Evolutionary conservation across 1,140 invertebrate species (phyloP).

Genomic region (Bombus waltoni): DNA sequence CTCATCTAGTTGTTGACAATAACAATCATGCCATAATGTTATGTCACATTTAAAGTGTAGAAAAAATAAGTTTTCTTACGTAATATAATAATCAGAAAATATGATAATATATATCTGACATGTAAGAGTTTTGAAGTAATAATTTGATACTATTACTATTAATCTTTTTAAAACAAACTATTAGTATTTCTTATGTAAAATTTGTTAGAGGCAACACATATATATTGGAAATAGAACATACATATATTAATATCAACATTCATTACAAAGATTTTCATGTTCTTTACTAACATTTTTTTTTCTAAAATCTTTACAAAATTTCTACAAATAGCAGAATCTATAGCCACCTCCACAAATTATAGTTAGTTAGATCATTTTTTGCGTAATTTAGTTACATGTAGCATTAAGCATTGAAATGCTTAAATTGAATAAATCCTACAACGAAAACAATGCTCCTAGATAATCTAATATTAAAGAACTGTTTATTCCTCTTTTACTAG

Average conservation of each 20-base stretch:
- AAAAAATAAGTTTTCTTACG: slow-evolving; percentile 20
- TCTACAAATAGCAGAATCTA: neutral
- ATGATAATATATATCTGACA: slow-evolving; percentile 77
- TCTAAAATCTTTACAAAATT: neutral
- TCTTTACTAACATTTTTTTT: neutral
- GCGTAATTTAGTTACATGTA: neutral
- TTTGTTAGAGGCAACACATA: slow-evolving; percentile 16
- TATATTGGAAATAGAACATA: slow-evolving; percentile 13
- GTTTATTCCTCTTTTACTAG: neutral
- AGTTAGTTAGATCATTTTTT: neutral
- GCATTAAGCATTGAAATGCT: neutral
- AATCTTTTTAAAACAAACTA: neutral
- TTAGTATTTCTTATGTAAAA: slow-evolving; percentile 9
- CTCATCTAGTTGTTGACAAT: slow-evolving; percentile 35
- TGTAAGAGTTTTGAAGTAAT: slow-evolving; percentile 81
- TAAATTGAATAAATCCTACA: neutral
- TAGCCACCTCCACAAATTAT: neutral
- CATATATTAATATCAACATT: slow-evolving; percentile 17
- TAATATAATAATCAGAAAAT: slow-evolving; percentile 23
- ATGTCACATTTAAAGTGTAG: neutral
- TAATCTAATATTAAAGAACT: neutral
- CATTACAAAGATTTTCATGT: neutral
- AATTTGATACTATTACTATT: neutral
- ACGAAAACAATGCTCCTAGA: slow-evolving; percentile 7
- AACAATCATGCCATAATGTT: slow-evolving; percentile 45